Evolutionary conservation across 2,113 vertebrate species (phyloP).

Genomic region (Herpetotheres cachinnans): DNA sequence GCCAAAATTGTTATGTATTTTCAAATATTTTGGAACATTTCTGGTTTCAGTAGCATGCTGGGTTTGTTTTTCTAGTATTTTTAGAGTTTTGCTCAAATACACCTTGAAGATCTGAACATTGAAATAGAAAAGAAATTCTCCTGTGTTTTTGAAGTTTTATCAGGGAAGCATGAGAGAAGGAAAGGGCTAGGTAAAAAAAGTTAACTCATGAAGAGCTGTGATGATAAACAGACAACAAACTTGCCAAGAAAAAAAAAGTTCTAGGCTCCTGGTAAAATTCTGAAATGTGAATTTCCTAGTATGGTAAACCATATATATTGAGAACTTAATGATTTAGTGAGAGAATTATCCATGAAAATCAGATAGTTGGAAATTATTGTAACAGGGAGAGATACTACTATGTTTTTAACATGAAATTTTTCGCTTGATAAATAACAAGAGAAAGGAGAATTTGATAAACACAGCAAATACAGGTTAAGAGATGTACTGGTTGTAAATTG

Average conservation of each 20-base stretch:
- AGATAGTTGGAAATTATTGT: not conserved
- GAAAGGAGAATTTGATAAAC: not conserved
- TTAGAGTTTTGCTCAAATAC: not conserved
- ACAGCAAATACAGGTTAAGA: not conserved
- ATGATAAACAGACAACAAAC: not conserved
- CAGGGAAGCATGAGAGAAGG: not conserved
- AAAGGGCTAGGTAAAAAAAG: not conserved
- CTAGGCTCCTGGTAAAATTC: not conserved
- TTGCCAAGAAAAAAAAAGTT: not conserved
- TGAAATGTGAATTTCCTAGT: not conserved
- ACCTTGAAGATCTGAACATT: not conserved
- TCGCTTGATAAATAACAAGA: not conserved
- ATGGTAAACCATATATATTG: not conserved
- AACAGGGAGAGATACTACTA: not conserved
- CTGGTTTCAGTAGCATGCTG: not conserved
- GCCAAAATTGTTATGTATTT: not conserved
- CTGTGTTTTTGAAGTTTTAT: not conserved
- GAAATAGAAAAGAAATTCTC: not conserved
- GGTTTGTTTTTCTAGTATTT: not conserved
- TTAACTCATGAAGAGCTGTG: not conserved
- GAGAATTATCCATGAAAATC: not conserved
- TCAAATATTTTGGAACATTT: not conserved
- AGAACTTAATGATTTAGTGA: not conserved
- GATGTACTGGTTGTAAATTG: not conserved
- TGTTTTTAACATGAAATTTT: not conserved